A percentile compares a stretch with the other conserved stretches of the same genome.
These are phyloP conservation scores for Xenopus borealis DNA, from an alignment of 2,113 vertebrate species.

Conservation along the genomic window DNA sequence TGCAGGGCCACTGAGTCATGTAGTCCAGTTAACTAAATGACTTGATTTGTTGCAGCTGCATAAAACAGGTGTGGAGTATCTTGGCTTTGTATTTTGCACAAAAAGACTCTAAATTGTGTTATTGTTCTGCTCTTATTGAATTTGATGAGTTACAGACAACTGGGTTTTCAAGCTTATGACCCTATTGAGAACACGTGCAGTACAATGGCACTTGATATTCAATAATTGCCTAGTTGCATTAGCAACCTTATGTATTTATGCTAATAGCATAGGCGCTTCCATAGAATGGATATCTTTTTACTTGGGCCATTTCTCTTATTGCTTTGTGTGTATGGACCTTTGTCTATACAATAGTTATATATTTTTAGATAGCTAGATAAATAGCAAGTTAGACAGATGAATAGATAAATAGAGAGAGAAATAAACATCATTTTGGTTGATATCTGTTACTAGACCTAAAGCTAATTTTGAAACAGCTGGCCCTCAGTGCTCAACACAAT, in stretches of 20 bases:
- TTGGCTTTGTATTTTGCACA: constrained; percentile 8
- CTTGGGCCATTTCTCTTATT: too few relatives aligned
- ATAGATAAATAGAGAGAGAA: too few relatives aligned
- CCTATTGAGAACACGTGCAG: neutral
- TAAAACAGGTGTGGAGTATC: constrained; percentile 27
- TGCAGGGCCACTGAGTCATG: constrained; percentile 3
- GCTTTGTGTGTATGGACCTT: too few relatives aligned
- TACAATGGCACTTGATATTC: neutral
- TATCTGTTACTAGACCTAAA: too few relatives aligned
- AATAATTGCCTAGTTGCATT: neutral
- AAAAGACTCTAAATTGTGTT: constrained; percentile 17
- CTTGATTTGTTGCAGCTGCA: constrained; percentile 36
- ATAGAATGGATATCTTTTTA: too few relatives aligned
- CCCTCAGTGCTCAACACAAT: too few relatives aligned
- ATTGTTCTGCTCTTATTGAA: constrained; percentile 18
- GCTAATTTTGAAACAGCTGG: too few relatives aligned
- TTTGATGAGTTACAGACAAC: constrained; percentile 13
- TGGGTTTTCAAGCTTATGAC: constrained; percentile 3
- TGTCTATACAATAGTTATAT: too few relatives aligned
- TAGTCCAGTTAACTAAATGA: constrained; percentile 29
- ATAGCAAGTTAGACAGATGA: too few relatives aligned
- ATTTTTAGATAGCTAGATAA: too few relatives aligned
- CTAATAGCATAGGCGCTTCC: too few relatives aligned
- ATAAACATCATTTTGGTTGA: too few relatives aligned
- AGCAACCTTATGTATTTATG: neutral